Evolutionary conservation across 2,113 vertebrate genomes (phyloP), one percentile per base, ranked within the genome.

Genomic region (Podiceps cristatus): DNA sequence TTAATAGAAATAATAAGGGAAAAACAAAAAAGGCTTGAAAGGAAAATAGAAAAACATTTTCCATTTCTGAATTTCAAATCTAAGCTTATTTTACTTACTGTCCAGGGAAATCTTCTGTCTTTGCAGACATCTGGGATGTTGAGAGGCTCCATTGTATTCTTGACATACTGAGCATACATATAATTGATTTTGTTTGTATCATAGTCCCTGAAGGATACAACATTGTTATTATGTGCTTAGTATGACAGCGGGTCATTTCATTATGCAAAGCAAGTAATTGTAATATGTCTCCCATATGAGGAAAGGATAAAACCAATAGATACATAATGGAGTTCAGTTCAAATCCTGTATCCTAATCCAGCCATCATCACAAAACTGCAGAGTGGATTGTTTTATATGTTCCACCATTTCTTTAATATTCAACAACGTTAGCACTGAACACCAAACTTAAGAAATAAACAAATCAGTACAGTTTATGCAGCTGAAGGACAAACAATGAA

Each of bases 121-220:
- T 99, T 99, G 92, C 98, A 98, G 96, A 99, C 97, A 35, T 99
- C 99, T 31, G 98, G 92, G 62, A 99, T 99, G 96, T 99, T 99
- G 82, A 99, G 99, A 31, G 99, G 98, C 97, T 99, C 99, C 99
- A 99, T 99, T 2, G 99, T 99, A 85, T 99, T 99, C 98, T 98
- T 99, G 52, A 99, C 99, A 64, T 99, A 99, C 96, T 99, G 99
- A 58, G 99, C 99, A 55, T 99, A 99, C 98, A 99, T 99, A 96
- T 99, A 99, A 98, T 99, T 99, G 87, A 99, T 99, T 98, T 98
- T 98, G 95, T 96, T 98, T 90, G 98, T 98, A n/a, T 99, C 98
- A 63, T 91, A 96, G 64, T 99, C 99, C 96, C 99, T 99, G 98
- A 64, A 88, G 79, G 50, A 95, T 52, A 92, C n/a, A 96, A 68